Conservation (phyloP, 2,888 invertebrate species). For the Andrena dorsata region DNA sequence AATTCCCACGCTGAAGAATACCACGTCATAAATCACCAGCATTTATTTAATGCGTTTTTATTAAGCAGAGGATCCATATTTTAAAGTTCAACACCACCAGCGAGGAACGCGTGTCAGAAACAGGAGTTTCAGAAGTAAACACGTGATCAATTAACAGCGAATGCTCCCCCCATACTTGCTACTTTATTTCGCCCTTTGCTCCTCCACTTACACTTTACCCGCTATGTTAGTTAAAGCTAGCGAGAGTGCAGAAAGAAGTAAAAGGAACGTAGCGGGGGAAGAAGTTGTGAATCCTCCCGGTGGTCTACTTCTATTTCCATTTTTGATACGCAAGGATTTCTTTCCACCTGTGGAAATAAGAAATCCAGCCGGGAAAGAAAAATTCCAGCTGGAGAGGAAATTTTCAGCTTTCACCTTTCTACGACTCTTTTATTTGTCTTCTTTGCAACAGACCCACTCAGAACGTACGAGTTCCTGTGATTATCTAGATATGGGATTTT, state of each 20-base stretch:
- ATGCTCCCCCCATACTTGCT: not conserved
- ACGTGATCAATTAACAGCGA: not conserved
- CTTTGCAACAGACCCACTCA: constrained; percentile 24
- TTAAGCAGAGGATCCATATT: not conserved
- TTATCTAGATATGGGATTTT: constrained; percentile 33
- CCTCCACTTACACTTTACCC: not conserved
- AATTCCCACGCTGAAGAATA: no score
- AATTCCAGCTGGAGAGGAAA: constrained; percentile 41
- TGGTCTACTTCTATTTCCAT: constrained; percentile 43
- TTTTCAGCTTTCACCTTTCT: constrained; percentile 53
- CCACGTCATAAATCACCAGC: no score
- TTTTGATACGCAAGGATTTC: constrained; percentile 44
- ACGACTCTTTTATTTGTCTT: constrained; percentile 32
- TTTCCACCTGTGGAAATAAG: constrained; percentile 11
- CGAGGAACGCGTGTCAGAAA: not conserved
- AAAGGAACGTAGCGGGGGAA: constrained; percentile 21
- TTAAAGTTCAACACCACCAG: not conserved
- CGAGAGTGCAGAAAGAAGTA: constrained; percentile 5
- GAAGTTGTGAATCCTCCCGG: constrained; percentile 34
- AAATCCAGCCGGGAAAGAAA: constrained; percentile 45
- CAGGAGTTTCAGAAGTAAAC: not conserved
- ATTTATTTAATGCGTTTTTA: no score
- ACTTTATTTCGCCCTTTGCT: not conserved
- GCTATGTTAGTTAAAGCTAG: constrained; percentile 25
- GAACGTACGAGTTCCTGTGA: constrained; percentile 27